Percentiles rank a stretch among this genome's conserved stretches.
Evolutionary conservation across 2,113 vertebrate species (phyloP).

Genomic region (Petrocephalus zakoni): DNA sequence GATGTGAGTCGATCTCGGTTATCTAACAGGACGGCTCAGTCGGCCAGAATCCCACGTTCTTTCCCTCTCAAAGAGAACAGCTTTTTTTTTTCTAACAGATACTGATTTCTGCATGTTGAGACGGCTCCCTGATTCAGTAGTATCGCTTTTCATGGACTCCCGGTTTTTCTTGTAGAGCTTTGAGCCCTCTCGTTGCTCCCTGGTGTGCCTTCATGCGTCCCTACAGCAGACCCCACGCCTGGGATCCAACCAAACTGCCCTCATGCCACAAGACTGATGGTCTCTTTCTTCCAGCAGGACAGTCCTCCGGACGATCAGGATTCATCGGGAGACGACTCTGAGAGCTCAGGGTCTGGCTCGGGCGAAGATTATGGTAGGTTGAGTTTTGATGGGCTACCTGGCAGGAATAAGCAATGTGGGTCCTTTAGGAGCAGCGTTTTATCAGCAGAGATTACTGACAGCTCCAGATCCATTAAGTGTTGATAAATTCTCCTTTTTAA

Average conservation of each 20-base stretch:
- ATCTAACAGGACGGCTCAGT: neutral
- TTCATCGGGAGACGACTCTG: neutral
- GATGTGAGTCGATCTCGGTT: neutral
- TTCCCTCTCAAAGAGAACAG: neutral
- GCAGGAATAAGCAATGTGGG: neutral
- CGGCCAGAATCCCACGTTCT: neutral
- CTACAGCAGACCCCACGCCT: neutral
- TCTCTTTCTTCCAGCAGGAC: neutral
- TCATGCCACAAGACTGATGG: neutral
- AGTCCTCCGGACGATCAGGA: neutral
- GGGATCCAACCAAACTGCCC: neutral
- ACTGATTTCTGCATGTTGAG: neutral
- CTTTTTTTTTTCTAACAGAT: neutral
- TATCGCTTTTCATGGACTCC: neutral
- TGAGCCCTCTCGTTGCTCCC: neutral
- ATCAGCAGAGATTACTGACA: neutral
- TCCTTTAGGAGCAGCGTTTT: neutral
- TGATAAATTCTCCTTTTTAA: neutral
- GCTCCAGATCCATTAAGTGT: neutral
- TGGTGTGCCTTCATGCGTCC: neutral
- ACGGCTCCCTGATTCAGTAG: neutral
- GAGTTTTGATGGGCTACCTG: neutral
- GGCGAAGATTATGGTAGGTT: neutral
- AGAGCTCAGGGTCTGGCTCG: neutral
- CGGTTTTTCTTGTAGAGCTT: neutral